Evolutionary conservation across 2,113 vertebrate genomes (phyloP).

Genomic region (Solenodon paradoxus): DNA sequence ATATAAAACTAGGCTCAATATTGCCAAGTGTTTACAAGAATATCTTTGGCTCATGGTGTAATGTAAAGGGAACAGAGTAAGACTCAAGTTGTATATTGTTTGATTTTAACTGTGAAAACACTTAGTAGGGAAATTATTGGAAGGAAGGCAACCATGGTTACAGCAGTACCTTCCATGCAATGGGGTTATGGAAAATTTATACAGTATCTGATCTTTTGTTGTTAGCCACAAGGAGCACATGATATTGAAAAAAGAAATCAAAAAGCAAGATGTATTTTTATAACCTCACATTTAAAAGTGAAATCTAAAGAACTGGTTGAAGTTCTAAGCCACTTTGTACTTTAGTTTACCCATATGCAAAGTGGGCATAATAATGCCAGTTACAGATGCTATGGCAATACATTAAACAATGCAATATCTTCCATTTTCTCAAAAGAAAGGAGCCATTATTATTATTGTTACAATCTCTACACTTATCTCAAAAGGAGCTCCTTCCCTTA

Average conservation of each 20-base stretch:
- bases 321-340: slow-evolving; percentile 20
- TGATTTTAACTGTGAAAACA: slow-evolving; percentile 22
- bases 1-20: background rate
- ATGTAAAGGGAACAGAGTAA: background rate
- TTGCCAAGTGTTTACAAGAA: background rate
- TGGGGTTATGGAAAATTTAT: background rate
- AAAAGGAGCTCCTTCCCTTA: slow-evolving; percentile 34
- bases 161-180: background rate
- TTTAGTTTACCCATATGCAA: slow-evolving; percentile 16
- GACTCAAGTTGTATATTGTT: background rate
- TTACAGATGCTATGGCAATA: slow-evolving; percentile 7
- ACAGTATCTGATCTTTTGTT: background rate
- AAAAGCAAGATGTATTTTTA: background rate
- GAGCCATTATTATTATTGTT: background rate
- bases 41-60: background rate
- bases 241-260: slow-evolving; percentile 9
- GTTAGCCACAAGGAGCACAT: slow-evolving; percentile 7
- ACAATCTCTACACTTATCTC: slow-evolving; percentile 38
- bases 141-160: background rate
- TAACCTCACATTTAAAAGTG: slow-evolving; percentile 26
- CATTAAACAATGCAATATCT: slow-evolving; percentile 15
- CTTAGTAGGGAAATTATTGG: background rate
- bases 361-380: background rate
- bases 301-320: slow-evolving; percentile 12
- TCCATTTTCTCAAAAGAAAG: slow-evolving; percentile 45